Base-by-base conservation (phyloP, 2,888 invertebrate genomes). In the Meganola albula region DNA sequence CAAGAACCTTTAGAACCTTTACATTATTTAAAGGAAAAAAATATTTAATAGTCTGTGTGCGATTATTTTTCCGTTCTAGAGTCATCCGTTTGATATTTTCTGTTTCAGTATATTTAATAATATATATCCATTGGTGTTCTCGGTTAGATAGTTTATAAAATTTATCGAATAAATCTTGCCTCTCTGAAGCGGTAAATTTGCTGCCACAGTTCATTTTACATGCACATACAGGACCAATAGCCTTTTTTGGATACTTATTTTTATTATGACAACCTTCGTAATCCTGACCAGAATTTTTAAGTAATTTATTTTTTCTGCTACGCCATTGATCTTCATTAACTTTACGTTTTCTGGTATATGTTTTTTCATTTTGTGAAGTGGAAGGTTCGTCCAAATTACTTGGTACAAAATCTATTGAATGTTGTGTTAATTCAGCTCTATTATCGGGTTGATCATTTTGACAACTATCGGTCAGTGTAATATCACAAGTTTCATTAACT, bases 121-220 rank as follows among this genome's bases (percentile, higher is more conserved):
- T 40, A 28, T 29, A 30, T 10, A 13, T 14, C 44, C 45, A 51
- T 24, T 51, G 48, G 8, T 16, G 5, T 31, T 48, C 45, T 14
- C 36, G 40, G 31, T 44, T 22, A 31, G 23, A 29, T 10, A 51
- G 10, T 28, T 30, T 31, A 30, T 33, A 45, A 35, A 37, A 48
- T 14, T 24, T 28, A 10, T 39, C 16, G 21, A 34, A 32, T 26
- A 44, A 29, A 7, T 26, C 18, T 31, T 37, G 12, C 24, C 44
- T 34, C 8, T 31, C 12, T 13, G 20, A 27, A 9, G 10, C 1
- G n/a, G 20, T 25, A n/a, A 44, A 24, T 30, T 34, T 37, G 10
- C 26, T 14, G 24, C 24, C 21, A 24, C 43, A 39, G 14, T 34
- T 31, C 10, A 25, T 31, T 27, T 34, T 37, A 27, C 39, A 43